Evolutionary conservation across 2,113 vertebrate genomes (phyloP).

Genomic region (Ictidomys tridecemlineatus): DNA sequence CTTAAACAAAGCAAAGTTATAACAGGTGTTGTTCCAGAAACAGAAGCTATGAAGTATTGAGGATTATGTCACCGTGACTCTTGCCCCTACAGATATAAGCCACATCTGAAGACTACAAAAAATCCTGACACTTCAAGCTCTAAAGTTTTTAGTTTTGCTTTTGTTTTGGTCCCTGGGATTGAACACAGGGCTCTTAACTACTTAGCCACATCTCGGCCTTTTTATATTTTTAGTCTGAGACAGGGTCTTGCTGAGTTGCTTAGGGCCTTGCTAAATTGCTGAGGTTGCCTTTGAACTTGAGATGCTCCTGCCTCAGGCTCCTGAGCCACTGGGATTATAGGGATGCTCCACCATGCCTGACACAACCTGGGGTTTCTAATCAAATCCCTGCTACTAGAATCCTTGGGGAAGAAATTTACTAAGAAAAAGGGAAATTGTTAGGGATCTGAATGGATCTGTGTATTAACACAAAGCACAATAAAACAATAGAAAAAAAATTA

Average conservation of each 20-base stretch:
- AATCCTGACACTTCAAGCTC: not conserved
- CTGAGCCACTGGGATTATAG: too few species aligned
- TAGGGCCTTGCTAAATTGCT: too few species aligned
- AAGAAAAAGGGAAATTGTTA: conserved; percentile 36
- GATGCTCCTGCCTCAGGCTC: too few species aligned
- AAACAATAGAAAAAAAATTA: conserved; percentile 80
- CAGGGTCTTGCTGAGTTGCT: too few species aligned
- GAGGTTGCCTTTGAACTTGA: too few species aligned
- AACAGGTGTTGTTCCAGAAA: not conserved
- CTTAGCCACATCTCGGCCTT: too few species aligned
- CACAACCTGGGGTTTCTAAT: not conserved
- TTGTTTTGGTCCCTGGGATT: not conserved
- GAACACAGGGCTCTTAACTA: too few species aligned
- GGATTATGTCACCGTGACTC: not conserved
- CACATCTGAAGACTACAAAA: not conserved
- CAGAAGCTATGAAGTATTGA: conserved; percentile 24
- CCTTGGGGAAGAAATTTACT: conserved; percentile 19
- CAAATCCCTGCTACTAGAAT: conserved; percentile 13
- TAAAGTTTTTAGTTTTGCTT: not conserved
- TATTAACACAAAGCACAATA: not conserved
- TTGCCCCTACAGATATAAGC: not conserved
- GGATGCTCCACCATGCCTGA: too few species aligned
- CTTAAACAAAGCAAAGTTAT: conserved; percentile 16
- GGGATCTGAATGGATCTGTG: not conserved
- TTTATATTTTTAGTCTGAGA: too few species aligned